These are phyloP conservation scores for Anisognathus igniventris DNA, from an alignment of 2,797 vertebrate species.

Conservation along the genomic window DNA sequence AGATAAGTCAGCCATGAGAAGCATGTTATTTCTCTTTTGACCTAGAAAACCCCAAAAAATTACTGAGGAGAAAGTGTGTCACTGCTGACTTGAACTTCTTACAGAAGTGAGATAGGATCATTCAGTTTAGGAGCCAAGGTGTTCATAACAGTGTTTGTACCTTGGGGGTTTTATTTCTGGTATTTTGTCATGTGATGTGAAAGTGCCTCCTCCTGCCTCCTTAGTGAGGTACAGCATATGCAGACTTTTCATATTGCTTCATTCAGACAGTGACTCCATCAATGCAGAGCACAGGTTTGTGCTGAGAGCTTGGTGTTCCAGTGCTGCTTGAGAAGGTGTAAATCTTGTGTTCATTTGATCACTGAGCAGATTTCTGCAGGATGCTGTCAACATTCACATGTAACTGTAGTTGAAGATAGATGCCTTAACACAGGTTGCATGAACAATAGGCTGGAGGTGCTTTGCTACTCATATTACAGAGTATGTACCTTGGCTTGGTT, in stretches of 20 bases:
- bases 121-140: neutral
- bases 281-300: neutral
- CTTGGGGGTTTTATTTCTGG: neutral
- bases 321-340: neutral
- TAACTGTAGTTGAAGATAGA: neutral
- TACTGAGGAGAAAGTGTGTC: neutral
- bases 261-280: neutral
- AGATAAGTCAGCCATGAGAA: neutral
- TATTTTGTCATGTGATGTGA: neutral
- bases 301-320: neutral
- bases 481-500: neutral
- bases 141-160: neutral
- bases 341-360: neutral
- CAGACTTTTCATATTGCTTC: neutral
- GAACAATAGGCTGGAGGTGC: neutral
- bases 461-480: neutral
- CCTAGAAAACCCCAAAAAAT: neutral
- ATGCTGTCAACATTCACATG: neutral
- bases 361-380: neutral
- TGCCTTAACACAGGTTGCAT: neutral
- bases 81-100: neutral
- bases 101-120: neutral
- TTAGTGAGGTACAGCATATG: neutral
- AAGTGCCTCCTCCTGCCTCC: neutral
- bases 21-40: neutral